phyloP scores from a whole-genome alignment of 2,888 invertebrate species.

The Nudaria mundana region DNA sequence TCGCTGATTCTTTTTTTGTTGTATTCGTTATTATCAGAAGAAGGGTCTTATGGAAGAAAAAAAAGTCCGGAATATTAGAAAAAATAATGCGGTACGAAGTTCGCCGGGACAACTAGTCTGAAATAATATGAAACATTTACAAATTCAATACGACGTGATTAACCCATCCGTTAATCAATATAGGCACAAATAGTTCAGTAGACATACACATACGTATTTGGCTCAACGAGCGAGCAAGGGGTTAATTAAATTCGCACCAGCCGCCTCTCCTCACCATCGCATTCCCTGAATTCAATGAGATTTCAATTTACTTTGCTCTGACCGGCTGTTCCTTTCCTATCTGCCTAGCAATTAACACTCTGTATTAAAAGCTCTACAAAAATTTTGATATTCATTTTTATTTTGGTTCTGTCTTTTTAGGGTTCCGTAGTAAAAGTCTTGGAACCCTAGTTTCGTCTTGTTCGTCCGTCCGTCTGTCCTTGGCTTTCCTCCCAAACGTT shows the following conservation, averaged over 20 bases:
- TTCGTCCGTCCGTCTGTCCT: too few relatives aligned
- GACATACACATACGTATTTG: constrained; percentile 43
- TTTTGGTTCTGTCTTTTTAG: too few relatives aligned
- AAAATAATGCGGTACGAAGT: too few relatives aligned
- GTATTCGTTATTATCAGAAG: too few relatives aligned
- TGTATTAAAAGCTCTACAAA: constrained; percentile 35
- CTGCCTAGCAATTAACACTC: constrained; percentile 60
- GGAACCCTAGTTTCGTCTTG: too few relatives aligned
- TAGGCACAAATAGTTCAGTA: constrained; percentile 18
- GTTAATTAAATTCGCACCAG: constrained; percentile 81
- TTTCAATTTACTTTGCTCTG: constrained; percentile 78
- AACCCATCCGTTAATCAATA: constrained; percentile 25
- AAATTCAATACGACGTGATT: constrained; percentile 1
- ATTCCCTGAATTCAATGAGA: constrained; percentile 80
- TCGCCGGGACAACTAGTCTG: too few relatives aligned
- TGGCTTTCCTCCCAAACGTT: too few relatives aligned
- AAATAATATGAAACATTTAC: neutral
- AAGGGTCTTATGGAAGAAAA: too few relatives aligned
- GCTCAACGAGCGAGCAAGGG: constrained; percentile 71
- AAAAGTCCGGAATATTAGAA: too few relatives aligned
- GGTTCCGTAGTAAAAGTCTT: too few relatives aligned
- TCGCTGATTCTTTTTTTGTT: too few relatives aligned
- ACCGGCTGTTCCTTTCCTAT: constrained; percentile 55
- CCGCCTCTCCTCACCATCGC: constrained; percentile 70
- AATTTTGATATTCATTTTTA: neutral